phyloP scores from a whole-genome alignment of 2,797 vertebrate genomes.

The Sebastolobus altivelis region DNA sequence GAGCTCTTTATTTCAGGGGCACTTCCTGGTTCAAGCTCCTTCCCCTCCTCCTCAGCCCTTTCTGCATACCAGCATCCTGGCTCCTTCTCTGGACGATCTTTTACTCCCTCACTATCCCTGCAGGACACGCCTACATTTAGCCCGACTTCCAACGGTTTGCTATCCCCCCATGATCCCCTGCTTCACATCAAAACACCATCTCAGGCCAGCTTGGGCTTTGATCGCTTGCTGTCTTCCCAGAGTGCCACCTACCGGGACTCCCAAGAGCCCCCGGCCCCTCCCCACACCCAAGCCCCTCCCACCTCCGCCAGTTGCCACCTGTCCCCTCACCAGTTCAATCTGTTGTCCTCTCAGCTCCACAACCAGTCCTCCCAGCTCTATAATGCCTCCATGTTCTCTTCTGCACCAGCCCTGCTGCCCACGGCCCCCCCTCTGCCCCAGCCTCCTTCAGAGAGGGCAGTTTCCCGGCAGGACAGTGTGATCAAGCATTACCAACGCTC shows the following conservation, averaged over 20 bases:
- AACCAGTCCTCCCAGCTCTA: slow-evolving; percentile 90
- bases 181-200: slow-evolving; percentile 93
- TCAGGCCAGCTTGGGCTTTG: slow-evolving; percentile 90
- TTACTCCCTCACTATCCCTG: slow-evolving; percentile 90
- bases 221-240: slow-evolving; percentile 89
- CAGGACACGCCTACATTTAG: slow-evolving; percentile 92
- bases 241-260: slow-evolving; percentile 82
- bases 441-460: slow-evolving; percentile 85
- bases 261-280: slow-evolving; percentile 79
- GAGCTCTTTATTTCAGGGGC: slow-evolving; percentile 95
- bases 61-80: slow-evolving; percentile 95
- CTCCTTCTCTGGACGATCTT: slow-evolving; percentile 92
- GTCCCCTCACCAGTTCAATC: slow-evolving; percentile 89
- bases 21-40: slow-evolving; percentile 90
- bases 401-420: slow-evolving; percentile 72
- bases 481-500: slow-evolving; percentile 94
- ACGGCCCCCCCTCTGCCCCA: slow-evolving; percentile 75
- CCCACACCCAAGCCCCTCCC: slow-evolving; percentile 78
- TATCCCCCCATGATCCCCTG: slow-evolving; percentile 92
- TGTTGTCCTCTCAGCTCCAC: slow-evolving; percentile 89
- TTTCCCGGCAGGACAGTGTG: slow-evolving; percentile 92
- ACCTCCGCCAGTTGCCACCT: slow-evolving; percentile 87
- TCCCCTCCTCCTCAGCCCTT: slow-evolving; percentile 91
- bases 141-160: slow-evolving; percentile 90
- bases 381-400: slow-evolving; percentile 90